phyloP scores from a whole-genome alignment of 2,797 vertebrate genomes.

The Microhierax caerulescens region DNA sequence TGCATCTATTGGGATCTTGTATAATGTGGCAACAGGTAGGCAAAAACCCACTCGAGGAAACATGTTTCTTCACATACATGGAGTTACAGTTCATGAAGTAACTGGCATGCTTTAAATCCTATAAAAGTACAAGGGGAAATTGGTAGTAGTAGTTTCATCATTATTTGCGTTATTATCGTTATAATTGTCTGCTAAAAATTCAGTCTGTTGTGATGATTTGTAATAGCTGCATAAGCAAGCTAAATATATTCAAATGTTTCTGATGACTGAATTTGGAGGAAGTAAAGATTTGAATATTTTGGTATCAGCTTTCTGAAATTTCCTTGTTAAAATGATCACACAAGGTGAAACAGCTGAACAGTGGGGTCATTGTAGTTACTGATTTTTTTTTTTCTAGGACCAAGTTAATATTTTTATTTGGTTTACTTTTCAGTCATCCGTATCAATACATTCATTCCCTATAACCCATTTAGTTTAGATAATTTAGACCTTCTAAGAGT shows the following conservation, averaged over 20 bases:
- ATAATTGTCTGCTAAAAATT: background rate
- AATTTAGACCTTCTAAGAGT: background rate
- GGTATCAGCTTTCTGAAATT: background rate
- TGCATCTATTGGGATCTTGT: slow-evolving; percentile 92
- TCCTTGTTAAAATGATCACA: background rate
- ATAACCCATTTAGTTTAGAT: background rate
- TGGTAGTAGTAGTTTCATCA: no score
- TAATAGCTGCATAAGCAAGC: background rate
- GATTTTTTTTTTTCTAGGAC: background rate
- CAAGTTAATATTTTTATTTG: background rate
- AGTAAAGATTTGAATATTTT: background rate
- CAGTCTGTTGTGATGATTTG: background rate
- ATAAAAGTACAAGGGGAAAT: background rate
- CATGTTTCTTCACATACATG: background rate
- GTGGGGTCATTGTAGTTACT: background rate
- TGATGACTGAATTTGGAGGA: background rate
- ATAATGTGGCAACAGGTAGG: slow-evolving; percentile 95
- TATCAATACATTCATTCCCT: background rate
- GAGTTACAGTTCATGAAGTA: background rate
- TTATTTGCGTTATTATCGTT: no score
- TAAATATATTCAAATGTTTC: background rate
- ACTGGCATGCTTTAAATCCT: background rate
- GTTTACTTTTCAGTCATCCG: background rate
- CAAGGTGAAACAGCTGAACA: background rate
- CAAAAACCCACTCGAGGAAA: background rate